Conservation (phyloP, 2,113 vertebrate species). For the Prunella himalayana region DNA sequence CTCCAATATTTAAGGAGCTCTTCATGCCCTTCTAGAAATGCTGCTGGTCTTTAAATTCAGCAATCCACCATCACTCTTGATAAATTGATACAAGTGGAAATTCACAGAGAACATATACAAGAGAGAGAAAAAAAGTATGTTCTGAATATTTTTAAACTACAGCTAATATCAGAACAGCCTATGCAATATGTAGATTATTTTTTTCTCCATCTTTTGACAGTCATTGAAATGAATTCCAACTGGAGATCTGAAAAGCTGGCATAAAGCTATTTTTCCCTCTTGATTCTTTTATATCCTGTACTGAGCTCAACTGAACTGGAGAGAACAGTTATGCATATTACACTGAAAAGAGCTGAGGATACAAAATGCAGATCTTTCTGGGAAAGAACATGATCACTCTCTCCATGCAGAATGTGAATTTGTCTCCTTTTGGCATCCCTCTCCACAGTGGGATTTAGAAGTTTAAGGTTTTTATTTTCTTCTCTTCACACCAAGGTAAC, state of each 20-base stretch:
- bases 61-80: background rate
- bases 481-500: background rate
- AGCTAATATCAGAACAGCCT: background rate
- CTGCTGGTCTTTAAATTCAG: background rate
- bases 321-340: background rate
- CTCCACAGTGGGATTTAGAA: background rate
- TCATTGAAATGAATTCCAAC: background rate
- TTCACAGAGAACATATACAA: background rate
- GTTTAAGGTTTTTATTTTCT: background rate
- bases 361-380: background rate
- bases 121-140: background rate
- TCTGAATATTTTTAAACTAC: background rate
- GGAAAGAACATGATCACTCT: accelerated
- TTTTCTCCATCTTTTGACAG: background rate
- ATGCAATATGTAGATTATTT: background rate
- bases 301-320: background rate
- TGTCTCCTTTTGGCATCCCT: background rate
- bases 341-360: background rate
- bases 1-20: background rate
- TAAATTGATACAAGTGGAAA: background rate
- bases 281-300: background rate
- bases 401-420: background rate
- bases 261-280: background rate
- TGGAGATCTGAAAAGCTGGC: background rate
- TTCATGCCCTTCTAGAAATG: background rate